Percentiles rank a stretch among this genome's conserved stretches.
Evolutionary conservation across 2,797 vertebrate species (phyloP).

Genomic region (Platalea minor): DNA sequence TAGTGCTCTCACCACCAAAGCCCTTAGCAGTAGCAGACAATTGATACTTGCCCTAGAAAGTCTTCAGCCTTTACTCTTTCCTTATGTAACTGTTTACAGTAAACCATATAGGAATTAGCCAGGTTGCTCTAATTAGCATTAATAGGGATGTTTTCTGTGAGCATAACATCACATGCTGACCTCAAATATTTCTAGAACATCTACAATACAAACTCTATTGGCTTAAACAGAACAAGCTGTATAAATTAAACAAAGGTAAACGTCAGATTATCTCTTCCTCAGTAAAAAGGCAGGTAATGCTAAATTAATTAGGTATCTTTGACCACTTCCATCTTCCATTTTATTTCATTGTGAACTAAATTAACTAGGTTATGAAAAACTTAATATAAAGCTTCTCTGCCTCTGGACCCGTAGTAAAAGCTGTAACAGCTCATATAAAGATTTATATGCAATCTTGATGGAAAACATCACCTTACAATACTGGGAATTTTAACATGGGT

Average conservation of each 20-base stretch:
- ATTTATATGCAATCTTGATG: neutral
- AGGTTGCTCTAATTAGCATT: constrained; percentile 42
- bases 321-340: neutral
- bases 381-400: neutral
- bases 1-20: neutral
- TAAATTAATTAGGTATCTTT: neutral
- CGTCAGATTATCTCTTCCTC: neutral
- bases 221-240: neutral
- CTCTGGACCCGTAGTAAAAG: neutral
- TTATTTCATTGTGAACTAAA: neutral
- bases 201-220: neutral
- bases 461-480: neutral
- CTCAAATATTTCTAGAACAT: constrained; percentile 25
- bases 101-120: constrained; percentile 1
- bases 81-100: constrained; percentile 23
- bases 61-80: neutral
- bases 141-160: constrained; percentile 7
- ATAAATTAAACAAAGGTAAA: neutral
- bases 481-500: neutral
- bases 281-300: neutral
- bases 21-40: neutral
- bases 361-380: neutral
- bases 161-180: neutral
- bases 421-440: neutral
- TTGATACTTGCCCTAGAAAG: neutral